phyloP scores from a whole-genome alignment of 2,888 invertebrate species.

The Hyalella azteca region DNA sequence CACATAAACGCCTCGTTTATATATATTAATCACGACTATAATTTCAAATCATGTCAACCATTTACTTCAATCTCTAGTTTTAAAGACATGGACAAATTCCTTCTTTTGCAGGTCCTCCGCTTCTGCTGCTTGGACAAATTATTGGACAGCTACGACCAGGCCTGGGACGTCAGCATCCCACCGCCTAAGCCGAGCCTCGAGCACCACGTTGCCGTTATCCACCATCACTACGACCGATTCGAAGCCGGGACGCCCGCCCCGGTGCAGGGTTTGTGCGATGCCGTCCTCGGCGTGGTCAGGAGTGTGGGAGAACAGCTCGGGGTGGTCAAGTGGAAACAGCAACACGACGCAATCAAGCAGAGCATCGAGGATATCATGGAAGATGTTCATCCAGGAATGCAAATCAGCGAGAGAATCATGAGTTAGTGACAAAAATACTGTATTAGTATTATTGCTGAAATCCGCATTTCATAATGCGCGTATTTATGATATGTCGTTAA shows the following conservation, averaged over 20 bases:
- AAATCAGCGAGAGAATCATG: constrained; percentile 2
- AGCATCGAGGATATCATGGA: constrained; percentile 9
- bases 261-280: not conserved
- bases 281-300: constrained; percentile 15
- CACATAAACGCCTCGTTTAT: too few relatives aligned
- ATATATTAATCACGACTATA: too few relatives aligned
- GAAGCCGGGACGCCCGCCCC: not conserved
- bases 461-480: too few relatives aligned
- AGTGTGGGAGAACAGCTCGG: constrained; percentile 27
- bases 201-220: not conserved
- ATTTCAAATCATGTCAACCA: too few relatives aligned
- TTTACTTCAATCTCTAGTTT: too few relatives aligned
- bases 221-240: constrained; percentile 5
- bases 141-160: not conserved
- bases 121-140: constrained; percentile 26
- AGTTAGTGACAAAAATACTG: too few relatives aligned
- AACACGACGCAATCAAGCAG: constrained; percentile 3
- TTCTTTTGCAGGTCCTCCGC: not conserved
- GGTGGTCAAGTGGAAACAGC: constrained; percentile 27
- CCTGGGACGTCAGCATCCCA: not conserved
- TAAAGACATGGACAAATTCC: too few relatives aligned
- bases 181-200: not conserved
- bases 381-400: constrained; percentile 29
- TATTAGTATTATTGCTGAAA: too few relatives aligned
- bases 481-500: too few relatives aligned